Evolutionary conservation across 2,113 vertebrate species (phyloP).

Genomic region (Malurus cyaneus): DNA sequence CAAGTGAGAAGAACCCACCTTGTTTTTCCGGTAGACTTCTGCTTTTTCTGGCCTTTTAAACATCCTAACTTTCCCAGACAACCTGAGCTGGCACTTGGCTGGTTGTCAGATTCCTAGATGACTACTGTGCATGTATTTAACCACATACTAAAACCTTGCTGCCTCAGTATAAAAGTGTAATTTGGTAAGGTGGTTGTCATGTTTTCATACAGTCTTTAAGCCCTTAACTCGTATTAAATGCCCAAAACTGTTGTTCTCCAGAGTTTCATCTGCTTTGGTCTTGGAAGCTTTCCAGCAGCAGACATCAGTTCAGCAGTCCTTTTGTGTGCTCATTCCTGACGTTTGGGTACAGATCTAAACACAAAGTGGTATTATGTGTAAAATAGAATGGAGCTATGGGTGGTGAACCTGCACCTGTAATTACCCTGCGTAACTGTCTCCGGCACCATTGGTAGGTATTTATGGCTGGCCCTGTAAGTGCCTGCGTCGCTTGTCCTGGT

Average conservation of each 20-base stretch:
- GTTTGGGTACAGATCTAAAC: background rate
- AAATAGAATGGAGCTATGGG: background rate
- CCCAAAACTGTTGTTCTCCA: background rate
- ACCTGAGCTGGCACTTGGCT: background rate
- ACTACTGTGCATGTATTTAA: background rate
- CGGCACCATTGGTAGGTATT: rapidly evolving
- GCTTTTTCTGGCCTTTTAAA: background rate
- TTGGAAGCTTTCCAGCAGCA: background rate
- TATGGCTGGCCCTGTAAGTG: background rate
- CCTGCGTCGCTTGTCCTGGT: rapidly evolving
- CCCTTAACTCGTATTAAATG: background rate
- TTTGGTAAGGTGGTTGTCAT: background rate
- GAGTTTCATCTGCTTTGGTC: background rate
- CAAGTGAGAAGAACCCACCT: background rate
- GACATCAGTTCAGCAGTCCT: background rate
- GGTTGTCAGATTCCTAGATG: background rate
- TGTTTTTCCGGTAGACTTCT: background rate
- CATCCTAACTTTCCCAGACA: background rate
- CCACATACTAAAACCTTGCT: background rate
- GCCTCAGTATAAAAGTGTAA: background rate
- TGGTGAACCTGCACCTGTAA: background rate
- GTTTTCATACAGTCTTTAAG: background rate
- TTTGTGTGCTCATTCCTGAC: background rate
- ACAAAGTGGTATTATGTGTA: background rate
- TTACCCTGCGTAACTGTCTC: background rate